Evolutionary conservation across 2,113 vertebrate genomes (phyloP).

Genomic region (Pomatorhinus ruficollis): DNA sequence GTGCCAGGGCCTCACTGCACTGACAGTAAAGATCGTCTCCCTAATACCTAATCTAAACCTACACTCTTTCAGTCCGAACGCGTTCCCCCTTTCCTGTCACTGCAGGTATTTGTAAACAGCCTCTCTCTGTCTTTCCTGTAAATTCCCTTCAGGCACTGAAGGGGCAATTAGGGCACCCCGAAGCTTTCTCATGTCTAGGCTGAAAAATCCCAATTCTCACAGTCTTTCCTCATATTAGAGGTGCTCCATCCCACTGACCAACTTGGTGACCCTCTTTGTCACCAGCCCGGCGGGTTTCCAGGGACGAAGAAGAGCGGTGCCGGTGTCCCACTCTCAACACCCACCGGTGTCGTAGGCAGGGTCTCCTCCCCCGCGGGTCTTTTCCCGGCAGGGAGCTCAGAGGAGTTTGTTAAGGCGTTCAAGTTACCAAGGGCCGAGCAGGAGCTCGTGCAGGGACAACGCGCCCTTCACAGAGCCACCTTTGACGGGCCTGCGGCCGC

Average conservation of each 20-base stretch:
- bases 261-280: background rate
- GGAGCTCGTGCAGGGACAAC: background rate
- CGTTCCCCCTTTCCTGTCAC: background rate
- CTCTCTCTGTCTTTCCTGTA: background rate
- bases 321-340: rapidly evolving
- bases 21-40: background rate
- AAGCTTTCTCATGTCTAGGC: background rate
- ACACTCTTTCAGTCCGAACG: background rate
- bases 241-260: background rate
- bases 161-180: background rate
- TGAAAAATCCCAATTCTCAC: background rate
- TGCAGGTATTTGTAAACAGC: background rate
- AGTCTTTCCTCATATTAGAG: background rate
- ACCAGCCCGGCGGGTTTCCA: background rate
- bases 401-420: background rate
- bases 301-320: rapidly evolving
- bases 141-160: background rate
- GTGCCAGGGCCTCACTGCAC: background rate
- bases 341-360: too few relatives aligned
- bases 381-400: background rate
- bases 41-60: background rate
- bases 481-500: rapidly evolving
- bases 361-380: too few relatives aligned
- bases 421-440: background rate
- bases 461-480: background rate